Base-by-base conservation (phyloP, 2,888 invertebrate genomes). In the Esperia sulphurella region DNA sequence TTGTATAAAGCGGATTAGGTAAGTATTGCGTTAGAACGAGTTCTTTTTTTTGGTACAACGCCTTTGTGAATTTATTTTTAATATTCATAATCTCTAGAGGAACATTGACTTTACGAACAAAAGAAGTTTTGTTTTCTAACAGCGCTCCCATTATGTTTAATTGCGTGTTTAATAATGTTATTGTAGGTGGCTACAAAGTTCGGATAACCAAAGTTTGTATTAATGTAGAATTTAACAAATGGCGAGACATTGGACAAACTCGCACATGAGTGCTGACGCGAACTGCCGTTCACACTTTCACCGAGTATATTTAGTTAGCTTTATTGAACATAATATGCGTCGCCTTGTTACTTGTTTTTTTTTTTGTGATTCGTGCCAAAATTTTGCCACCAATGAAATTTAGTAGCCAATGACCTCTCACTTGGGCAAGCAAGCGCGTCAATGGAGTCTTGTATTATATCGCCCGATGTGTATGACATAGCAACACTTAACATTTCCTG, bases 1-100 rank as follows among this genome's bases (percentile, higher is more conserved):
- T 59, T 57, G 51, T 56, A 47, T 42, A 57, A 61, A 62, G 61
- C 54, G 56, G 59, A 63, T 64, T 63, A 61, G 53, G 53, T 63
- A 61, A 53, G 53, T 54, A 50, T 59, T 58, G 54, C 57, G 59
- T 62, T 49, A 63, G 49, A 55, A 56, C 51, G 49, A 52, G n/a
- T n/a, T n/a, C n/a, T 35, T 54, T 61, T 58, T 61, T 54, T 54
- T 52, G 48, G 55, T 53, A 55, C 58, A 60, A 65, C 58, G 55
- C 61, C 59, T 62, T 61, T 58, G 60, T 61, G 47, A 58, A 61
- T 60, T 60, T 58, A 53, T 63, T 59, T 65, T 63, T 61, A 67
- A 60, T 65, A 66, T 61, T 64, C 59, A 58, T 59, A 61, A 66
- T 57, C 56, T 57, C 50, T 50, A 43, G 47, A 59, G 52, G 53